Percentiles rank a stretch among this genome's conserved stretches.
phyloP scores from a whole-genome alignment of 2,113 vertebrate species.

The Ceratotherium simum region DNA sequence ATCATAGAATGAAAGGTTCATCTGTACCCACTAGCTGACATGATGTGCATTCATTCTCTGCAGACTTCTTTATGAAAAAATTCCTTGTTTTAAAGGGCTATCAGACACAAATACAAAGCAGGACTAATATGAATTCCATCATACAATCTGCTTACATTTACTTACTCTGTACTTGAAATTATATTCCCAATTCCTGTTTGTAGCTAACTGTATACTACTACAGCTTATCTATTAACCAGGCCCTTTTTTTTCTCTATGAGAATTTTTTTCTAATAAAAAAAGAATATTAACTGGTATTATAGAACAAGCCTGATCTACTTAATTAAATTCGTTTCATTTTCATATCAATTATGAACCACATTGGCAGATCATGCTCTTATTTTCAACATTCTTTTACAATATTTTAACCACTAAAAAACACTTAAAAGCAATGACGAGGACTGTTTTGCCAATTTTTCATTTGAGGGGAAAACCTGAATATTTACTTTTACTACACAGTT shows the following conservation, averaged over 20 bases:
- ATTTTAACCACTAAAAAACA: constrained; percentile 16
- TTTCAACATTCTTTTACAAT: not conserved
- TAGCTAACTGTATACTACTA: constrained; percentile 31
- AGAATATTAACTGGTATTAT: constrained; percentile 2
- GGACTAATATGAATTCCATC: not conserved
- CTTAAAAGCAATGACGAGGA: constrained; percentile 10
- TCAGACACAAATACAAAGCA: not conserved
- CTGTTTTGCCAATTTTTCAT: not conserved
- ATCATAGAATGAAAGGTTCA: not conserved
- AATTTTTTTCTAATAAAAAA: constrained; percentile 26
- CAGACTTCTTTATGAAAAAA: constrained; percentile 8
- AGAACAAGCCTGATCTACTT: not conserved
- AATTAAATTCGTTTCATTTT: constrained; percentile 12
- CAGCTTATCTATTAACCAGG: not conserved
- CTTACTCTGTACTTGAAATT: constrained; percentile 18
- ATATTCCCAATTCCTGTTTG: constrained; percentile 12
- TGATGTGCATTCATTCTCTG: not conserved
- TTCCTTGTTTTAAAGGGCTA: not conserved
- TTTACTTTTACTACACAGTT: not conserved
- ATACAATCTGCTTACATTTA: not conserved
- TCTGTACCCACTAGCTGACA: not conserved
- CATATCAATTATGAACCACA: not conserved
- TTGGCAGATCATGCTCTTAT: not conserved
- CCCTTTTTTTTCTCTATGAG: not conserved
- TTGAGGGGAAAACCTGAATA: not conserved